Evolutionary conservation across 2,797 vertebrate species (phyloP), one percentile per base, ranked within the genome.

Genomic region (Sebastiscus tertius): DNA sequence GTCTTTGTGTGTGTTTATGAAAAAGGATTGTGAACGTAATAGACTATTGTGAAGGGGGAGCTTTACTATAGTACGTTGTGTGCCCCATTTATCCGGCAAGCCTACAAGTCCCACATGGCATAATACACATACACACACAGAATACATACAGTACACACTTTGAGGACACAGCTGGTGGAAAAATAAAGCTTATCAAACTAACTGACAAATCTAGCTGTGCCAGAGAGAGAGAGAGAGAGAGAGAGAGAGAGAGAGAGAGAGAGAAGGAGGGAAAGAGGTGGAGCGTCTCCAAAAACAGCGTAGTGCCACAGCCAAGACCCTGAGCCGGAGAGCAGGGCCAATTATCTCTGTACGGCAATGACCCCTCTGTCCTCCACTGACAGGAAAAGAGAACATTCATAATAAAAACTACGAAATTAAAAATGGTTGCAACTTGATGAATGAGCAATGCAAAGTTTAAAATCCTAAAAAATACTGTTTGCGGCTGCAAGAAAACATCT

Each of bases 81-180:
- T 83, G 87, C 65, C 66, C 71, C 39, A 81, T 82, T 88, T 86
- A 83, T 85, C 58, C 70, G 5, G 49, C 59, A 68, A 73, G 58
- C 58, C 55, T 12, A 5, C 56, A 54, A 71, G 29, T 77, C 70
- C 65, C 82, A 79, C 49, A 69, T 72, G 66, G 26, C 20, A 73
- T 27, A 58, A 67, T 46, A 70, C 66, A 68, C 59, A 84, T 36
- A 82, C 27, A 83, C 24, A 78, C 42, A 85, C 60, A 64, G 5
- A 78, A 72, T 29, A 79, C 69, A 80, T 77, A 72, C 16, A 16
- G 52, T 46, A 24, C 64, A 78, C 76, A 84, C 60, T 81, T 26
- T 65, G 55, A 84, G 82, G 83, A 87, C 85, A 86, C 76, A 83
- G 77, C 72, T 87, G 68, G 49, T 86, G 75, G 78, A 73, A 89